phyloP scores from a whole-genome alignment of 2,113 vertebrate species.

The Oreochromis tanganicae region DNA sequence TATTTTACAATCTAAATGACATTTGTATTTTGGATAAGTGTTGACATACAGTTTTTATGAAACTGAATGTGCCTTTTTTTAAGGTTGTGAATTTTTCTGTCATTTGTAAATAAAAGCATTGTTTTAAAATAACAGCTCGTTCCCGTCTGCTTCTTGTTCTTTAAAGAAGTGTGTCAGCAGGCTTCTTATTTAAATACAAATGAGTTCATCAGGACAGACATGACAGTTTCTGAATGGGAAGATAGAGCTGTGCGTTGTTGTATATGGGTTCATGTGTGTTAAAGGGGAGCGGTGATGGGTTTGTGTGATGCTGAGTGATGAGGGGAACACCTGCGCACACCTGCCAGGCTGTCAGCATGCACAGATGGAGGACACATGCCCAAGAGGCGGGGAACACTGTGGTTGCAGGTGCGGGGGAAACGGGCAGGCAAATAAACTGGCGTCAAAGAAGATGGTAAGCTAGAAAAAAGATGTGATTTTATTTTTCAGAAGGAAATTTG shows the following conservation, averaged over 20 bases:
- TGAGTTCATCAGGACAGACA: conserved; percentile 48
- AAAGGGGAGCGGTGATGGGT: not conserved
- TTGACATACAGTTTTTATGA: conserved; percentile 5
- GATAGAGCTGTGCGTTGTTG: conserved; percentile 8
- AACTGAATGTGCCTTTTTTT: not conserved
- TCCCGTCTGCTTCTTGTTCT: not conserved
- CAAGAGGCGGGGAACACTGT: not conserved
- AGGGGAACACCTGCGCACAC: conserved; percentile 71
- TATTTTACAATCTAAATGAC: not conserved
- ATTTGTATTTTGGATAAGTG: not conserved
- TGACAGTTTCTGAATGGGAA: conserved; percentile 48
- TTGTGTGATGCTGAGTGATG: conserved; percentile 64
- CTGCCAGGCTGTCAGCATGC: conserved; percentile 51
- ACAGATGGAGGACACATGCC: conserved; percentile 19
- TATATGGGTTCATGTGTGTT: not conserved
- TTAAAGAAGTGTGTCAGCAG: conserved; percentile 26
- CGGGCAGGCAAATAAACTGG: not conserved
- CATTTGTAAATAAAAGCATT: conserved; percentile 66
- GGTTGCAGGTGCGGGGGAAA: not conserved
- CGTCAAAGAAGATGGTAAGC: not conserved
- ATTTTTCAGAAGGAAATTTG: not conserved
- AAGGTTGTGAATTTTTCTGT: conserved; percentile 10
- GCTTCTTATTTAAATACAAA: conserved; percentile 26
- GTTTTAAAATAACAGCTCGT: not conserved
- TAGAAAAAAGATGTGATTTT: not conserved